These are phyloP conservation scores for Acipenser ruthenus DNA, from an alignment of 2,797 vertebrate genomes.

Conservation along the genomic window DNA sequence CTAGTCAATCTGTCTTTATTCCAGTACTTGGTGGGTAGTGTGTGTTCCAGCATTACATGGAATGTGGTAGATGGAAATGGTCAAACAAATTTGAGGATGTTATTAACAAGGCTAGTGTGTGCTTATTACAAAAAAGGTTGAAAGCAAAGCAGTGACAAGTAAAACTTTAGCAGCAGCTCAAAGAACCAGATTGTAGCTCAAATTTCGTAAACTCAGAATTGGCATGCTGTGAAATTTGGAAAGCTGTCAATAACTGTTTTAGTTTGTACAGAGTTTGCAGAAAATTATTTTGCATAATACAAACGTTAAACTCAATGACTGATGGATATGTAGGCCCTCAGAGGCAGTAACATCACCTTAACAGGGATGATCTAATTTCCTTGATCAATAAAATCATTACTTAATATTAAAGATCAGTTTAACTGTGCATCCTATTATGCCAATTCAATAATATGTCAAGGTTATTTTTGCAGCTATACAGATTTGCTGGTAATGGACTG, in stretches of 20 bases:
- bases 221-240: neutral
- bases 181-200: neutral
- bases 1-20: too few species aligned
- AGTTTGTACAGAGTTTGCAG: neutral
- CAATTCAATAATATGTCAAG: conserved; percentile 6
- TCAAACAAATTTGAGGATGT: neutral
- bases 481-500: neutral
- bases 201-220: neutral
- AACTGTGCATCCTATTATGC: neutral
- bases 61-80: neutral
- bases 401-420: conserved; percentile 2
- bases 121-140: neutral
- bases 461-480: neutral
- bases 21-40: too few species aligned
- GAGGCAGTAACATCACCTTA: neutral
- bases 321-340: neutral
- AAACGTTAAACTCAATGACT: neutral
- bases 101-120: neutral
- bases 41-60: too few species aligned
- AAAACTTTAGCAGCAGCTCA: neutral
- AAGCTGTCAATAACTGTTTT: neutral
- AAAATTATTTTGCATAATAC: neutral
- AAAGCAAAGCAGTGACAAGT: neutral
- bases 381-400: conserved; percentile 5
- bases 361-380: neutral